phyloP scores from a whole-genome alignment of 2,113 vertebrate genomes.

The Cynocephalus volans region DNA sequence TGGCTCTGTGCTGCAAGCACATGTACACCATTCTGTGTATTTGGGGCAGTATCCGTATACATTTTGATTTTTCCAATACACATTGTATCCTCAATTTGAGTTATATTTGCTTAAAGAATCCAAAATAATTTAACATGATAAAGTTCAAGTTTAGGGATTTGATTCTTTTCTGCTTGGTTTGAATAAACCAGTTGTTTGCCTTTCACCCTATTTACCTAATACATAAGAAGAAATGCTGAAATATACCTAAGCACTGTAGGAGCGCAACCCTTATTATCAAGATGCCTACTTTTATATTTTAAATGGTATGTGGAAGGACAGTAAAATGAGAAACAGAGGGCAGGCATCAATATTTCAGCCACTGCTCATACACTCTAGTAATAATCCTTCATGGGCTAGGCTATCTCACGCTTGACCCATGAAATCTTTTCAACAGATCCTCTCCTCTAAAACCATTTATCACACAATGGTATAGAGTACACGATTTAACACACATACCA shows the following conservation, averaged over 20 bases:
- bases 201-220: conserved; percentile 29
- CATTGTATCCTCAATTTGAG: not conserved
- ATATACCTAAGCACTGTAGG: not conserved
- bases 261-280: not conserved
- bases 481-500: not conserved
- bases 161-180: not conserved
- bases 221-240: conserved; percentile 1
- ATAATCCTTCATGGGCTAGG: not conserved
- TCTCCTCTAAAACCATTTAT: not conserved
- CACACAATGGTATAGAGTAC: not conserved
- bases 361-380: not conserved
- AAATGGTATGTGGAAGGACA: not conserved
- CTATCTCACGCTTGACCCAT: not conserved
- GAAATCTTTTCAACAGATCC: not conserved
- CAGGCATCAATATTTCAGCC: not conserved
- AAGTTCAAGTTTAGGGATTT: conserved; percentile 51
- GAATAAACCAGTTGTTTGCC: not conserved
- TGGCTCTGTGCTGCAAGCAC: conserved; percentile 67
- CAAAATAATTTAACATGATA: conserved; percentile 24
- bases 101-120: conserved; percentile 48
- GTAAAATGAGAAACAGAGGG: not conserved
- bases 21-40: conserved; percentile 44
- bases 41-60: not conserved
- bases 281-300: not conserved
- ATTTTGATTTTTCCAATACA: conserved; percentile 3